Evolutionary conservation across 2,797 vertebrate species (phyloP).

Genomic region (Cyclopterus lumpus): DNA sequence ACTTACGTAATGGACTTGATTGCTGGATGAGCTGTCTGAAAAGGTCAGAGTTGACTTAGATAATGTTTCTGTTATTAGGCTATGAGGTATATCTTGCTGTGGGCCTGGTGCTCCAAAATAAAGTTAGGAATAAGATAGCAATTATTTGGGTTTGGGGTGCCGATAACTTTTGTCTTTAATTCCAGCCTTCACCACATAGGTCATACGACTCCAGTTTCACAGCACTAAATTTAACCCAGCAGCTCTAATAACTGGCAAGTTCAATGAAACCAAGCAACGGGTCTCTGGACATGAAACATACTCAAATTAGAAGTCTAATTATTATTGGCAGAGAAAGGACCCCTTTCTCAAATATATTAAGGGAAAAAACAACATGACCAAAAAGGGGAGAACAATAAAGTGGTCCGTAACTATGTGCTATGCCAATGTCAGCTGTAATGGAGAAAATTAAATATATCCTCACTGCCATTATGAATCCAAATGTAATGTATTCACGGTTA

Average conservation of each 20-base stretch:
- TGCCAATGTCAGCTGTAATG: no score
- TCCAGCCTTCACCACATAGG: slow-evolving; percentile 57
- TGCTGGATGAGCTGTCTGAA: neutral
- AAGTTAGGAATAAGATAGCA: neutral
- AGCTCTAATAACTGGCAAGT: slow-evolving; percentile 59
- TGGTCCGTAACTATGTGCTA: no score
- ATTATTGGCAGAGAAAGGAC: slow-evolving; percentile 20
- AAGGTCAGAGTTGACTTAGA: neutral
- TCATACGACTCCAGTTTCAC: slow-evolving; percentile 78
- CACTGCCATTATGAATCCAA: no score
- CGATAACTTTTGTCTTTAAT: slow-evolving; percentile 52
- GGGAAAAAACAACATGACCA: no score
- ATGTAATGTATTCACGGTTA: no score
- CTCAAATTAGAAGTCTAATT: slow-evolving; percentile 30
- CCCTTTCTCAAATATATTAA: no score
- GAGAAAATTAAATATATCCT: no score
- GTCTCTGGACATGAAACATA: slow-evolving; percentile 31
- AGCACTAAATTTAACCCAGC: slow-evolving; percentile 77
- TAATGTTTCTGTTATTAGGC: neutral
- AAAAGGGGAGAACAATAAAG: no score
- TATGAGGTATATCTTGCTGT: neutral
- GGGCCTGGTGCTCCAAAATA: neutral
- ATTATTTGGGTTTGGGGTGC: slow-evolving; percentile 13
- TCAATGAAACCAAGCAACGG: slow-evolving; percentile 41
- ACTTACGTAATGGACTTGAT: neutral